These are phyloP conservation scores for Trimorus sp. DNA, from an alignment of 2,888 invertebrate species.

Conservation along the genomic window DNA sequence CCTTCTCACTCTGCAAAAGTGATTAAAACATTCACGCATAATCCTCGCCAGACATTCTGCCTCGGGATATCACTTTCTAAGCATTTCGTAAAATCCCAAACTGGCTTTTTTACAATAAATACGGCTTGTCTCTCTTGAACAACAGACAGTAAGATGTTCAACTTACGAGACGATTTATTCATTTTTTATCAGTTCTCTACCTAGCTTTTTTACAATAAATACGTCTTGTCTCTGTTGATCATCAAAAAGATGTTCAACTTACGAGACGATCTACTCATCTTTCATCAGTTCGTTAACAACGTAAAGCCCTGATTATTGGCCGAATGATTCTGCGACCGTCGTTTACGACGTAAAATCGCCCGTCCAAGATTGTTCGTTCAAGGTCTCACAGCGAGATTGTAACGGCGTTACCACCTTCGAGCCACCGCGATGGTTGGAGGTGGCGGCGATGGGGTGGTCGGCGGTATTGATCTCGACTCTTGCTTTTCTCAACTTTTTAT, in stretches of 20 bases:
- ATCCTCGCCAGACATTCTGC: conserved; percentile 27
- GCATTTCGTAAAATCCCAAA: conserved; percentile 6
- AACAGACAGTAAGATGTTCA: conserved; percentile 19
- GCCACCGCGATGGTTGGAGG: conserved; percentile 62
- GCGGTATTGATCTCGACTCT: conserved; percentile 82
- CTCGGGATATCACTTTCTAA: conserved; percentile 19
- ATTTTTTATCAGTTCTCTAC: conserved; percentile 8
- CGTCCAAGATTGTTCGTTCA: conserved; percentile 59
- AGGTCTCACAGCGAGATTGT: conserved; percentile 56
- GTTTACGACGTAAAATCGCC: conserved; percentile 28
- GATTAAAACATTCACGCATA: conserved; percentile 57
- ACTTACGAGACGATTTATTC: conserved; percentile 15
- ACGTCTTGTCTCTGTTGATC: not conserved
- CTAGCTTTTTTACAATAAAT: conserved; percentile 14
- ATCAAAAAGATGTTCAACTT: conserved; percentile 22
- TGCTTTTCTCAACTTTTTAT: conserved; percentile 81
- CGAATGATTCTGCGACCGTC: conserved; percentile 14
- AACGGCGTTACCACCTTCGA: conserved; percentile 66
- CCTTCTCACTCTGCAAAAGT: conserved; percentile 44
- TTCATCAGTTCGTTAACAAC: conserved; percentile 8
- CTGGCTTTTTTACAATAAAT: conserved; percentile 12
- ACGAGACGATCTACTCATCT: conserved; percentile 15
- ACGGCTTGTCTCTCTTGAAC: not conserved
- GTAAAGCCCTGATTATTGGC: conserved; percentile 18
- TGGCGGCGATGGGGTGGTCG: conserved; percentile 71